Percentiles rank a stretch among this genome's conserved stretches.
Conservation (phyloP, 2,888 invertebrate species). For the Odontocolon sp. region DNA sequence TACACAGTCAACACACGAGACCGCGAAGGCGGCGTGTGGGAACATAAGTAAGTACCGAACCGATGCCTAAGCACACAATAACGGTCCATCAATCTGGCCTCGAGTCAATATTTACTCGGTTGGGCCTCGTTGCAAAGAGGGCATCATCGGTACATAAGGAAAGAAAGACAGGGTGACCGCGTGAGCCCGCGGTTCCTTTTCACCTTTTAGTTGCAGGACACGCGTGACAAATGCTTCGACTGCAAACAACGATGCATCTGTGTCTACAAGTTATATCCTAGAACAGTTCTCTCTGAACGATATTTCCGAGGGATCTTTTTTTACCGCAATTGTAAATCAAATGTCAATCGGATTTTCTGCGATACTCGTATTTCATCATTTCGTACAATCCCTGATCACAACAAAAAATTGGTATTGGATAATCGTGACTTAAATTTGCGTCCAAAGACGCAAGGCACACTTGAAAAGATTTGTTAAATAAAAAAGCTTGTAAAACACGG, state of each 20-base stretch:
- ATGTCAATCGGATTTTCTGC: conserved; percentile 35
- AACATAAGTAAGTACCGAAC: conserved; percentile 68
- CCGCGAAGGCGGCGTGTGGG: conserved; percentile 59
- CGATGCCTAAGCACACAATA: conserved; percentile 72
- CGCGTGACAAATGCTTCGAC: conserved; percentile 80
- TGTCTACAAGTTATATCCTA: conserved; percentile 72
- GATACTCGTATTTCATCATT: conserved; percentile 20
- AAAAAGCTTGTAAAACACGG: too few relatives aligned
- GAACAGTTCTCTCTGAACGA: conserved; percentile 30
- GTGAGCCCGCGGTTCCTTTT: conserved; percentile 73
- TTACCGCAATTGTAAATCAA: conserved; percentile 49
- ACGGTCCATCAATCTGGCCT: conserved; percentile 79
- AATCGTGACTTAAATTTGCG: too few relatives aligned
- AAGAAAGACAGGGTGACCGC: conserved; percentile 27
- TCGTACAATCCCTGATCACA: too few relatives aligned
- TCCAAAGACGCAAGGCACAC: too few relatives aligned
- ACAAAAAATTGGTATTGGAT: too few relatives aligned
- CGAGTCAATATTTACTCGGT: conserved; percentile 80
- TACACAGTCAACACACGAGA: conserved; percentile 24
- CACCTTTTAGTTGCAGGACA: conserved; percentile 76
- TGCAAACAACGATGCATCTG: conserved; percentile 80
- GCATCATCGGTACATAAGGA: conserved; percentile 77
- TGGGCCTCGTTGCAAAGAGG: conserved; percentile 80
- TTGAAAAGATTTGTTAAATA: too few relatives aligned
- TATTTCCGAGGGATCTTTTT: neutral